Base-by-base conservation (phyloP, 23 tunicate genomes). In the Ascidia mentula region DNA sequence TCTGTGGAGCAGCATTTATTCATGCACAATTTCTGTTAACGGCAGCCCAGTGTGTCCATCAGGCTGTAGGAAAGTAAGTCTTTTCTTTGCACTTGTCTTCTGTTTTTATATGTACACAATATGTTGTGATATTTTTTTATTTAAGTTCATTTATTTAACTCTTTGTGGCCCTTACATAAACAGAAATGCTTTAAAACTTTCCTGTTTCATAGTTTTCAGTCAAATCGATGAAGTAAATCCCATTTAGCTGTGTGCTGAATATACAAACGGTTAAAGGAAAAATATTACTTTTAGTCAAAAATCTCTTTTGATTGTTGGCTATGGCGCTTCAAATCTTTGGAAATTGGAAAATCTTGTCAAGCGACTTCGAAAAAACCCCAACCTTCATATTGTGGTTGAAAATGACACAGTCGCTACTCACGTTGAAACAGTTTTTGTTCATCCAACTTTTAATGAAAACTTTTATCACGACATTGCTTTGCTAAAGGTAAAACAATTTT, bases 1-100 rank as follows among this genome's bases (percentile, higher is more conserved):
- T 85, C 0, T 90, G 96, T 59, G 89, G 96, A 28, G 96, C 96
- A 72, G 80, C 88, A 0, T 20, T 90, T 31, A 65, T 90, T 32
- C 69, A 39, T 18, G 13, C 75, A 8, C 38, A 40, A 28, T 90
- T 73, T 45, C 60, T 79, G 79, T 30, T 90, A 46, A 90, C 89
- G 28, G 88, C 96, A 37, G 89, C 96, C 8, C 89, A 90, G 40
- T 90, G 96, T 59, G 72, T 90, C 13, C 65, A 53, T 17, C 46
- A 74, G 46, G 38, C 40, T 36, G 69, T 36, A 46, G 31, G 34
- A 4, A 20, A 34, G 69, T 77, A 37, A 74, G 22, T 37, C 18
- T 45, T 15, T 18, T 15, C 60, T 45, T 45, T 45, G 17, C 60
- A 15, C 17, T 45, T 15, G n/a, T n/a, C n/a, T n/a, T n/a, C n/a